These are phyloP conservation scores for Hydrochoerus hydrochaeris DNA, from an alignment of 2,113 vertebrate species.

Conservation along the genomic window DNA sequence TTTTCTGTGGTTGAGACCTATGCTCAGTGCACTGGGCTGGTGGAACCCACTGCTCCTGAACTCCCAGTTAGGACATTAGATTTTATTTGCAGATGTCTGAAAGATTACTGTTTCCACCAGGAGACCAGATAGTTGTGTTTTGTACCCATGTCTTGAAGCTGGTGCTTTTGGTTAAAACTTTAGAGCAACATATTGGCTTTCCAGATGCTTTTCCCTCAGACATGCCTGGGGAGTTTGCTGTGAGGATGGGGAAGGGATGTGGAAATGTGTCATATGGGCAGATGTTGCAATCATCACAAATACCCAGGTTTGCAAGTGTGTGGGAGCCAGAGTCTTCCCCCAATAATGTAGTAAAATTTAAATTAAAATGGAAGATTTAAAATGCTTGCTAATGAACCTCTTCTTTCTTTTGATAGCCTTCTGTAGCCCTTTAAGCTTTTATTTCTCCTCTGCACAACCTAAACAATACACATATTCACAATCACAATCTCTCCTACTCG, in stretches of 20 bases:
- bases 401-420: background rate
- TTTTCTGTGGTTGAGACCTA: background rate
- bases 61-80: background rate
- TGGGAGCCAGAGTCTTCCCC: background rate
- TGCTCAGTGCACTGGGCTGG: background rate
- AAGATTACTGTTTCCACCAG: background rate
- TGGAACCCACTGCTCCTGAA: background rate
- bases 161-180: background rate
- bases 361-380: background rate
- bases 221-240: background rate
- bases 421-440: no score
- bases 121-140: background rate
- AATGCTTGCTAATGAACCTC: background rate
- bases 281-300: background rate
- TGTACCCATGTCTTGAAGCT: background rate
- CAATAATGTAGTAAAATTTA: background rate
- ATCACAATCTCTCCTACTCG: background rate
- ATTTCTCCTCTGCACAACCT: background rate
- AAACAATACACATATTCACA: background rate
- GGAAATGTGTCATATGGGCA: background rate
- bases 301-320: background rate
- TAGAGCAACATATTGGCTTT: background rate
- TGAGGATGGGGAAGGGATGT: background rate
- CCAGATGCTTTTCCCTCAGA: no score
- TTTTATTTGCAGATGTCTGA: background rate